phyloP scores from a whole-genome alignment of 2,888 invertebrate genomes.

The Cephus spinipes region DNA sequence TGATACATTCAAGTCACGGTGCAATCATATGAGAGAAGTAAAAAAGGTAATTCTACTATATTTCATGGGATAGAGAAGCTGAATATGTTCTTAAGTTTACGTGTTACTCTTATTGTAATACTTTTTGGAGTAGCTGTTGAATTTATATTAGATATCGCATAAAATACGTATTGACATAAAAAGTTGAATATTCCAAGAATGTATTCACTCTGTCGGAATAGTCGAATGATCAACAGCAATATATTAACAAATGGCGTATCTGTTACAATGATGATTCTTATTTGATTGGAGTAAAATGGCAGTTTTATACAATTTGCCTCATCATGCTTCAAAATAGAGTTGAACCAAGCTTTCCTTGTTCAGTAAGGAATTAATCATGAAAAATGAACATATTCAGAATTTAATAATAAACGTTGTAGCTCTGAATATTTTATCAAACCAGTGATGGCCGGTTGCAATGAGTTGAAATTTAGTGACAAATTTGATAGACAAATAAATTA shows the following conservation, averaged over 20 bases:
- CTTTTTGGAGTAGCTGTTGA: neutral
- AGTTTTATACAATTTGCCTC: neutral
- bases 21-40: neutral
- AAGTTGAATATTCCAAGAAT: neutral
- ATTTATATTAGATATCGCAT: neutral
- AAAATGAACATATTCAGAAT: neutral
- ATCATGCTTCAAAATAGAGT: neutral
- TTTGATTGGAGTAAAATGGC: neutral
- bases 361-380: neutral
- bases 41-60: neutral
- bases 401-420: neutral
- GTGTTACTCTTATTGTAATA: neutral
- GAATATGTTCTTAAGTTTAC: neutral
- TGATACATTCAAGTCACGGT: neutral
- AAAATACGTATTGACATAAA: neutral
- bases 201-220: neutral
- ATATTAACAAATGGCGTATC: neutral
- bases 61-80: neutral
- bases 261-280: neutral
- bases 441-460: neutral
- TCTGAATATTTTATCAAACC: neutral
- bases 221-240: neutral
- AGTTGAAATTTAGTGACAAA: neutral
- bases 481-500: neutral
- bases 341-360: neutral